Percentiles rank a stretch among this genome's conserved stretches.
Evolutionary conservation across 1,140 invertebrate genomes (phyloP).

Genomic region (Magallana gigas): DNA sequence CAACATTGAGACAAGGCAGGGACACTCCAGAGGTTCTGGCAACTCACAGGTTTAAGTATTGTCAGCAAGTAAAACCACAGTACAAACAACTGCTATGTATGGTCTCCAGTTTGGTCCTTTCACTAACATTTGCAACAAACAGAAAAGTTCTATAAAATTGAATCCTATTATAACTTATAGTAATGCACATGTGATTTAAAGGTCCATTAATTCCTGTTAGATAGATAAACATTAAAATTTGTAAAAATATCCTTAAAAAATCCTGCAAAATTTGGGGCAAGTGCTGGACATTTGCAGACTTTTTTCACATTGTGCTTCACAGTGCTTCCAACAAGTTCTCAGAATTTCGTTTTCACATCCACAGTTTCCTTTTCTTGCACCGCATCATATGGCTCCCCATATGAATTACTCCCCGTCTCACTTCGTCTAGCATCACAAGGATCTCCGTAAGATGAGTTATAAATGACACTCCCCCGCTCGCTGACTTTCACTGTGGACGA

Average conservation of each 20-base stretch:
- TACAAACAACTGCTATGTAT: not conserved
- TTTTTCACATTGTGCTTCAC: not conserved
- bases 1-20: constrained; percentile 27
- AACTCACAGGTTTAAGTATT: not conserved
- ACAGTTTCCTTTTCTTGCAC: constrained; percentile 44
- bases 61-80: not conserved
- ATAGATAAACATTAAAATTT: not conserved
- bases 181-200: not conserved
- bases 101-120: not conserved
- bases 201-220: not conserved
- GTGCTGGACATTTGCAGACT: not conserved
- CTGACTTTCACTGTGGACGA: constrained; percentile 24
- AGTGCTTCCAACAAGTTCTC: not conserved
- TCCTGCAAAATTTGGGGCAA: not conserved
- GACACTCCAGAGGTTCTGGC: constrained; percentile 17
- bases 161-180: not conserved
- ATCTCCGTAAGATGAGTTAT: constrained; percentile 6
- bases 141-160: not conserved
- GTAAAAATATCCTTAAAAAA: not conserved
- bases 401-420: constrained; percentile 26
- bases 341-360: constrained; percentile 53
- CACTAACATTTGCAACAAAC: not conserved
- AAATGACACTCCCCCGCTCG: constrained; percentile 10
- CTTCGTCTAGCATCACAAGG: not conserved
- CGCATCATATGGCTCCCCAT: constrained; percentile 30